Evolutionary conservation across 2,888 invertebrate genomes (phyloP), one percentile per base, ranked within the genome.

Genomic region (Pharmacophagus antenor): DNA sequence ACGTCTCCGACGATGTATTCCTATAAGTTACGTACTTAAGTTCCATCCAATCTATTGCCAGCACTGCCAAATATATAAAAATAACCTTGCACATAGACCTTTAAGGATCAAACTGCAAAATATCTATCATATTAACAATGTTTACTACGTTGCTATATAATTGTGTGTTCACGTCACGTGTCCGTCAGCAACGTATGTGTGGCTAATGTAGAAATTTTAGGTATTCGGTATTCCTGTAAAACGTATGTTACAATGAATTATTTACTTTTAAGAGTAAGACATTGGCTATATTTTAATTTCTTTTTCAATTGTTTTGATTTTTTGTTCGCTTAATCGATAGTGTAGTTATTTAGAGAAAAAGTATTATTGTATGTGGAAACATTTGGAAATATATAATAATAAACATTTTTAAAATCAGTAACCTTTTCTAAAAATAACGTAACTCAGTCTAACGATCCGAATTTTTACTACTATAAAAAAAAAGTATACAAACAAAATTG

Each of bases 1-100:
- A 81, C 64, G 67, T 88, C 23, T 68, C 77, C 18, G 88, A 88
- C 58, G 85, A 87, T 61, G 82, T 82, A 31, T 84, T 84, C 66
- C 67, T 79, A 57, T 84, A 70, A 74, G 17, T 17, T 42, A 17
- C 42, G 42, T 42, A 42, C 42, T 50, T 54, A 15, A 61, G 17
- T 1, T 17, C 17, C 42, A 7, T 15, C 15, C 1, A 3, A 31
- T 31, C 31, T 2, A 12, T 31, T 31, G 31, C 31, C 12, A 31
- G 15, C 10, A 31, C 31, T 31, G 31, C 31, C 12, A 10, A 10
- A 31, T 12, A 31, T 12, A 31, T 31, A 31, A 15, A 15, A 10
- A 15, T 31, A 0, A 1, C 31, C 31, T 27, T 27, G 8, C 27
- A 12, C 31, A 31, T 31, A 25, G 31, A 31, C 15, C 31, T 2